Base-by-base conservation (phyloP, 2,797 vertebrate genomes). In the Synaphobranchus kaupii region DNA sequence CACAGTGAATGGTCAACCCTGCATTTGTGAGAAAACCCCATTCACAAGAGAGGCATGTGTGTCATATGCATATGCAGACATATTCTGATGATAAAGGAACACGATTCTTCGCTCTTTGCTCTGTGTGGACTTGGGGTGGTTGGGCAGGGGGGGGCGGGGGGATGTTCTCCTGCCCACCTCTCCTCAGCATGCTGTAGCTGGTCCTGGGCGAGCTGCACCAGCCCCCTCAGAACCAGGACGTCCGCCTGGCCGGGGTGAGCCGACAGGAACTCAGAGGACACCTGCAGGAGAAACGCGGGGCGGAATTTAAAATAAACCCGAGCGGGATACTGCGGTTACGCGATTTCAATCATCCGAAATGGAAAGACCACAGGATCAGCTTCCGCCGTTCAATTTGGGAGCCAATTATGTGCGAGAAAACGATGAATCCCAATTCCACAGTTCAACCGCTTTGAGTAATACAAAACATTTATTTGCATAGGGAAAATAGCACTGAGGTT, bases 151-250 rank as follows among this genome's bases (percentile, higher is more conserved):
- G 34, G 68, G 68, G 13, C 2, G 12, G 68, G 28, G 31, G 31
- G 68, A 8, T 1, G 3, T 0, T 15, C 9, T 73, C 28, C 1
- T 20, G 73, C 87, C 85, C 91, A 96, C 99, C 97, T 97, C 93
- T 94, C 95, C 93, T 99, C 98, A 92, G 98, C 97, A 87, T 95
- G 93, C 10, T 95, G 89, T 80, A 95, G 96, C 71, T 97, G 94
- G 63, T 97, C 96, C 89, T 96, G 96, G 84, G 93, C 95, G 87
- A 96, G 90, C 87, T 96, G 92, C 84, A 93, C 91, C 82, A 94
- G 94, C 87, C 96, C 99, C 58, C 94, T 95, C 9, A 99, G 92
- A 39, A 93, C 96, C 86, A 96, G 91, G 1, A 91, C 95, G 90
- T 97, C 95, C 8, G 96, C 93, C 84, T 97, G 88, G 52, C 96